Conservation (phyloP, 2,113 vertebrate genomes). For the Triplophysa dalaica region DNA sequence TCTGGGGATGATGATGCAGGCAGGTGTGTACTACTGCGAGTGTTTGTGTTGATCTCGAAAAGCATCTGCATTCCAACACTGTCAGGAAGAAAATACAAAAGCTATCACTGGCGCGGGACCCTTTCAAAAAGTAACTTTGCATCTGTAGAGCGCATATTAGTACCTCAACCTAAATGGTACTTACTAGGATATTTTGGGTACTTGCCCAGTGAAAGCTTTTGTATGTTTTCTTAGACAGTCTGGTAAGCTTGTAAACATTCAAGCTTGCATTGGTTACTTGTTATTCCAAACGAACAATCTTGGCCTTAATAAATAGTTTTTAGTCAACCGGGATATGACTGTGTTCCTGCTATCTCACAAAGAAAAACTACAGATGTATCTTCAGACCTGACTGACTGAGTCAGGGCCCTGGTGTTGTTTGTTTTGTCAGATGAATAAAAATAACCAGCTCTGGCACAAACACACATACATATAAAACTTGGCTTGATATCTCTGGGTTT, state of each 20-base stretch:
- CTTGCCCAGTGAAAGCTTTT: too few species aligned
- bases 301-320: slow-evolving; percentile 19
- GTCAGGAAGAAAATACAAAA: too few species aligned
- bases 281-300: slow-evolving; percentile 5
- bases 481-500: background rate
- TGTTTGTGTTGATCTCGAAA: slow-evolving; percentile 6
- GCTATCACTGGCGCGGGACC: too few species aligned
- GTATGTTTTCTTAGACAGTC: too few species aligned
- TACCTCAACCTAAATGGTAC: too few species aligned
- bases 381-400: slow-evolving; percentile 5
- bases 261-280: slow-evolving; percentile 10
- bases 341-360: background rate
- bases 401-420: slow-evolving; percentile 1
- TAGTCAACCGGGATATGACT: slow-evolving; percentile 14
- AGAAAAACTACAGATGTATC: background rate
- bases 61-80: background rate
- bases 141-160: too few species aligned
- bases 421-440: slow-evolving; percentile 5
- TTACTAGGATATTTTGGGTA: too few species aligned
- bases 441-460: slow-evolving; percentile 20
- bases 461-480: background rate
- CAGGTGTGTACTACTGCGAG: background rate
- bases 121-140: too few species aligned
- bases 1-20: background rate
- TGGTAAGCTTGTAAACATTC: slow-evolving; percentile 2